A percentile compares a stretch with the other conserved stretches of the same genome.
phyloP scores from a whole-genome alignment of 2,888 invertebrate genomes.

The Leptopilina myrica region DNA sequence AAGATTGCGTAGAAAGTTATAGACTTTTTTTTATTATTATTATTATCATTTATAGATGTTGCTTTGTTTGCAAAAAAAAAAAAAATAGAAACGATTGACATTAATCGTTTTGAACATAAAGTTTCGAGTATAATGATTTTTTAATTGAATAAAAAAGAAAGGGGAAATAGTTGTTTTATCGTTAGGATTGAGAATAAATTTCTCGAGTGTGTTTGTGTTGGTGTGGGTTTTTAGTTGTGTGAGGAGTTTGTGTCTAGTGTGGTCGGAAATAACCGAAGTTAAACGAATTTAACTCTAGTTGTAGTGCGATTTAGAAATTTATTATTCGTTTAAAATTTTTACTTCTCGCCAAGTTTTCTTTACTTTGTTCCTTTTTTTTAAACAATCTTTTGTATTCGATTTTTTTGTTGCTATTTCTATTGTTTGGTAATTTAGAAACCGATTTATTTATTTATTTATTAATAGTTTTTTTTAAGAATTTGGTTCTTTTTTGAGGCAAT shows the following conservation, averaged over 20 bases:
- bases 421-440: too few species aligned
- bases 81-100: not conserved
- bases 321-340: not conserved
- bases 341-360: too few species aligned
- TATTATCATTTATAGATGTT: not conserved
- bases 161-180: not conserved
- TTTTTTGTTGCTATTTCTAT: too few species aligned
- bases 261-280: conserved; percentile 10
- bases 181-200: not conserved
- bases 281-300: not conserved
- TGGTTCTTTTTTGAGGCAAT: too few species aligned
- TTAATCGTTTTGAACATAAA: not conserved
- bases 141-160: conserved; percentile 10
- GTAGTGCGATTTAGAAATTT: not conserved
- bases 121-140: not conserved
- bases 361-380: too few species aligned
- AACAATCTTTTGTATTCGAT: too few species aligned
- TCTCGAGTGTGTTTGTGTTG: conserved; percentile 4
- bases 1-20: conserved; percentile 12
- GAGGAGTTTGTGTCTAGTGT: not conserved
- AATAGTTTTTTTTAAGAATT: too few species aligned
- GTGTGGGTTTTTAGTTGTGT: not conserved
- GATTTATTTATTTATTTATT: too few species aligned
- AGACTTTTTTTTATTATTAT: conserved; percentile 4
- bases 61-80: not conserved